Percentiles rank a stretch among this genome's conserved stretches.
Conservation (phyloP, 2,888 invertebrate genomes). For the Troides aeacus region DNA sequence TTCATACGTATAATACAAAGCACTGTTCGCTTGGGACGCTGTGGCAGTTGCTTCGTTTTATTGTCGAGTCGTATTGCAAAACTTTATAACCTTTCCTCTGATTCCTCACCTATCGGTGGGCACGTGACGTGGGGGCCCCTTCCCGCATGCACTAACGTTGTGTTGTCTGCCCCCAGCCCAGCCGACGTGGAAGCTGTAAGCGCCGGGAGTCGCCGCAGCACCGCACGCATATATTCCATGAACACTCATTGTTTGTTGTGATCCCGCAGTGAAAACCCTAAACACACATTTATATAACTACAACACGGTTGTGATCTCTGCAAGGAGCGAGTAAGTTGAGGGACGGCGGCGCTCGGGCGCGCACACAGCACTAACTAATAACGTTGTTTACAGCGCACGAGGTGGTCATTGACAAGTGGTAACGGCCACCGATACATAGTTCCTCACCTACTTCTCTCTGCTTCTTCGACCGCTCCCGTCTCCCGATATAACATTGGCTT, state of each 20-base stretch:
- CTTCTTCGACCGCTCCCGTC: conserved; percentile 71
- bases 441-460: conserved; percentile 76
- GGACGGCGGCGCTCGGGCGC: conserved; percentile 61
- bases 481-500: conserved; percentile 60
- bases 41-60: conserved; percentile 11
- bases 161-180: conserved; percentile 76
- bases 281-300: conserved; percentile 61
- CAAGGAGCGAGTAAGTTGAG: conserved; percentile 68
- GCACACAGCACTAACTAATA: conserved; percentile 63
- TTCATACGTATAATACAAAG: conserved; percentile 2
- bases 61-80: conserved; percentile 44
- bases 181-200: conserved; percentile 74
- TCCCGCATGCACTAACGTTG: conserved; percentile 72
- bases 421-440: conserved; percentile 74
- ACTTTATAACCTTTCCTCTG: conserved; percentile 37
- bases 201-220: conserved; percentile 65
- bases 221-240: conserved; percentile 78
- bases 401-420: conserved; percentile 85
- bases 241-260: conserved; percentile 80
- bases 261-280: conserved; percentile 77
- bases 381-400: conserved; percentile 85
- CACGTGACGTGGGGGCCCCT: conserved; percentile 20
- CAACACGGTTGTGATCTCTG: conserved; percentile 76
- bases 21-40: conserved; percentile 27
- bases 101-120: conserved; percentile 33